Evolutionary conservation across 1,140 invertebrate genomes (phyloP), one percentile per base, ranked within the genome.

Genomic region (Bombus superbus): DNA sequence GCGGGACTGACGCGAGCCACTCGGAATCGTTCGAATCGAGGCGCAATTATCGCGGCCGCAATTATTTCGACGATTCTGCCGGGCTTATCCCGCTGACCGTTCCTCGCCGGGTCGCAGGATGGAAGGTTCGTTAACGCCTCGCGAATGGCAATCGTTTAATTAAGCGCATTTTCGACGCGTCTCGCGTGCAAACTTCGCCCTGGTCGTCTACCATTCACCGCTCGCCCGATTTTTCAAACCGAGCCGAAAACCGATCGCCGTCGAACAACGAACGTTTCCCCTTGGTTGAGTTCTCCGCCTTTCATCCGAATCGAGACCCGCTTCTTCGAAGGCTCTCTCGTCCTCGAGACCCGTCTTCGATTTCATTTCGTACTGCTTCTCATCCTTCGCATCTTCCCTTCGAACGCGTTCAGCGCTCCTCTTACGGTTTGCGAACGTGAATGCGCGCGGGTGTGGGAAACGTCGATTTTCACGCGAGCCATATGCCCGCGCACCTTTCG

Each of bases 141-240:
- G 68, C 76, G 88, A 91, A 86, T 84, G 86, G 32, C 88, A 91
- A 93, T 93, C 92, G 92, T 94, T 93, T 94, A 93, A 94, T 94
- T 93, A 94, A 94, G 92, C 90, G 92, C 92, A 94, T 93, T 93
- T 93, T 91, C 88, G 86, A 87, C 85, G 89, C 80, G 89, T 78
- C 81, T 66, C 88, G 83, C 81, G 32, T 53, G 66, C 75, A 57
- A 57, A 79, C 75, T 40, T 68, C 10, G 25, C 10, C 32, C 40
- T 28, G 3, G 0, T 4, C 75, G 22, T 10, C 22, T 38, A 47
- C 28, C 75, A n/a, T 71, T 78, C 6, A 18, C 47, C n/a, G 40
- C 3, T 18, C n/a, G 18, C 13, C 38, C 66, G 83, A 80, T 64
- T 80, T 85, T 85, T 85, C 5, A 78, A 84, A 78, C 32, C 47